phyloP scores from a whole-genome alignment of 2,113 vertebrate genomes.

The Hemichromis elongatus region DNA sequence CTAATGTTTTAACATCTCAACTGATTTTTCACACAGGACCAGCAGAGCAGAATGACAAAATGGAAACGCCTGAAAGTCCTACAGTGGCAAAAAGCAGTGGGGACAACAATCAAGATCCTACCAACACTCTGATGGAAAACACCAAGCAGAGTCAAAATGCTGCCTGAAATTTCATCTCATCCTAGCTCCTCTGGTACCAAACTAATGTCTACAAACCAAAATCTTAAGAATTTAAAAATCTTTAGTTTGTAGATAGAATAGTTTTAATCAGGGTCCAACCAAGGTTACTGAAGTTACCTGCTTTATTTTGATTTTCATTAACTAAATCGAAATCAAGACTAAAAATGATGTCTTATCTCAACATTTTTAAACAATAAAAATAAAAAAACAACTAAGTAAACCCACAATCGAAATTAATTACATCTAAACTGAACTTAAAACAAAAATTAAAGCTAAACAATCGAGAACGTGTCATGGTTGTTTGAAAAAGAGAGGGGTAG shows the following conservation, averaged over 20 bases:
- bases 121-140: background rate
- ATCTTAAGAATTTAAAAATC: background rate
- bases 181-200: background rate
- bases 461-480: too few relatives aligned
- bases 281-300: background rate
- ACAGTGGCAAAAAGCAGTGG: rapidly evolving
- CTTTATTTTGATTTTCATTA: background rate
- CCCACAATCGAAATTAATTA: background rate
- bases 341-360: background rate
- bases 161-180: background rate
- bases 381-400: background rate
- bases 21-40: background rate
- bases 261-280: background rate
- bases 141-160: background rate
- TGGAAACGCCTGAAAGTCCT: too few relatives aligned
- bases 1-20: too few relatives aligned
- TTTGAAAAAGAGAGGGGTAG: too few relatives aligned
- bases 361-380: background rate
- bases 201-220: background rate
- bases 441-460: background rate
- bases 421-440: background rate
- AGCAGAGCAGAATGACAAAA: too few relatives aligned
- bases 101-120: background rate
- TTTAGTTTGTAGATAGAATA: background rate
- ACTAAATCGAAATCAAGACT: background rate